Evolutionary conservation across 2,797 vertebrate genomes (phyloP).

Genomic region (Sciurus vulgaris): DNA sequence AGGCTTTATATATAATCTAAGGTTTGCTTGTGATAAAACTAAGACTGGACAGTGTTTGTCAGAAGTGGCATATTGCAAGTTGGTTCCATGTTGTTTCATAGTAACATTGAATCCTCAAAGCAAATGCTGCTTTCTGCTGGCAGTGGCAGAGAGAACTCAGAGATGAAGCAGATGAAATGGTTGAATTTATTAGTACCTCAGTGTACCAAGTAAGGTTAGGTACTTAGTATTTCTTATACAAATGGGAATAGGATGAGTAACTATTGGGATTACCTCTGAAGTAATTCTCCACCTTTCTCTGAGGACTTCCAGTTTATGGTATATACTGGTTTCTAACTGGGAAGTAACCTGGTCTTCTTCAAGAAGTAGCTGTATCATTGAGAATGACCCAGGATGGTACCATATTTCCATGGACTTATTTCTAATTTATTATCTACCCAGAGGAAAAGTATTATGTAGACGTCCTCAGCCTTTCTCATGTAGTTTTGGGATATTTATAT

Average conservation of each 20-base stretch:
- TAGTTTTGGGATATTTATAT: slow-evolving; percentile 50
- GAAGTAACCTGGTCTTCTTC: not conserved
- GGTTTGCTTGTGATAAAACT: slow-evolving; percentile 42
- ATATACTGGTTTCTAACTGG: not conserved
- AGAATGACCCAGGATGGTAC: not conserved
- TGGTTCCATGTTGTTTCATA: slow-evolving; percentile 39
- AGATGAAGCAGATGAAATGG: not conserved
- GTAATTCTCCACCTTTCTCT: slow-evolving; percentile 5
- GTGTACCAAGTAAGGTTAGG: not conserved
- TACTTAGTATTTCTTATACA: slow-evolving; percentile 10
- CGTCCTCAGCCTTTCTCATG: not conserved
- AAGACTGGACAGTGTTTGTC: not conserved
- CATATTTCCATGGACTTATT: not conserved
- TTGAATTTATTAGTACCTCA: not conserved
- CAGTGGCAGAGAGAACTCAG: slow-evolving; percentile 10
- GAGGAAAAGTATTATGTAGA: not conserved
- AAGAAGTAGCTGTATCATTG: slow-evolving; percentile 16
- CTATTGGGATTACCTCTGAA: slow-evolving; percentile 17
- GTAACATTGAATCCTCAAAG: not conserved
- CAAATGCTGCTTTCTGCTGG: not conserved
- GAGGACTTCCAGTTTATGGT: not conserved
- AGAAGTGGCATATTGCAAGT: slow-evolving; percentile 25
- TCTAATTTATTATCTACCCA: slow-evolving; percentile 19
- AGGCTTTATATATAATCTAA: slow-evolving; percentile 21
- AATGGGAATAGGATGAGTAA: not conserved